These are phyloP conservation scores for Molossus molossus DNA, from an alignment of 2,797 vertebrate genomes.

Conservation along the genomic window DNA sequence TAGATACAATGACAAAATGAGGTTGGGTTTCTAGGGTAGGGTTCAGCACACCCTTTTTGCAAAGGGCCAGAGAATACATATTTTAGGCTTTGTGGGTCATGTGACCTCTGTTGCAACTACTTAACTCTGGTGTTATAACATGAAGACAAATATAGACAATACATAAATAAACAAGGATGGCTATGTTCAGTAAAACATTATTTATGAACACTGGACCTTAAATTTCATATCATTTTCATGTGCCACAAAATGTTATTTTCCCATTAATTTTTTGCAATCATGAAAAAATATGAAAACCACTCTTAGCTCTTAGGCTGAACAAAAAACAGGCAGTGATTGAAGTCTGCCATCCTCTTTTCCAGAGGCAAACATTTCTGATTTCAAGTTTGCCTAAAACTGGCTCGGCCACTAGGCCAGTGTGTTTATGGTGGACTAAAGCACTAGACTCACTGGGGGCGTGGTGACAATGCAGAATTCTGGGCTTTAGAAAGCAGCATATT, in stretches of 20 bases:
- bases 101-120: neutral
- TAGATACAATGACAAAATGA: neutral
- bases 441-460: neutral
- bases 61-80: neutral
- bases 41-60: neutral
- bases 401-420: neutral
- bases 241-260: neutral
- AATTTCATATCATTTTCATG: conserved; percentile 55
- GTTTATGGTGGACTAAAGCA: neutral
- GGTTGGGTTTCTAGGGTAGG: neutral
- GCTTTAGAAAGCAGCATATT: neutral
- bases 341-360: neutral
- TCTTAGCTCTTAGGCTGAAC: neutral
- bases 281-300: conserved; percentile 19
- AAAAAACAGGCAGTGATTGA: neutral
- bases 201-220: neutral
- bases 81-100: too few relatives aligned
- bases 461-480: neutral
- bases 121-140: neutral
- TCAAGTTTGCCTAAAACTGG: conserved; percentile 12
- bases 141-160: neutral
- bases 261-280: neutral
- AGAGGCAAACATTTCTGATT: neutral
- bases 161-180: neutral
- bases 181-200: neutral